Base-by-base conservation (phyloP, 2,888 invertebrate species). In the Hyles lineata region DNA sequence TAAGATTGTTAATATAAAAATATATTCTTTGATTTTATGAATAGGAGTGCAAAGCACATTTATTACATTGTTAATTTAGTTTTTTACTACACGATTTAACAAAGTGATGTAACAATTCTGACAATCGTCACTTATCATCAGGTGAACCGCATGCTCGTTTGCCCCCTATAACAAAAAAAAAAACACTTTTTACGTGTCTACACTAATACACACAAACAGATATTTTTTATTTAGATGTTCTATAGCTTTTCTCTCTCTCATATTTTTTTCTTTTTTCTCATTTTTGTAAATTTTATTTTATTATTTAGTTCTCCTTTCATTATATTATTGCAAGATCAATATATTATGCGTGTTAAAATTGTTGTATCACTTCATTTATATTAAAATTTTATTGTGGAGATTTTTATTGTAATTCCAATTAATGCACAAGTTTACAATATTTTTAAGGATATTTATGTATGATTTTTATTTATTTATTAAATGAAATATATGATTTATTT, bases 1-100 rank as follows among this genome's bases (percentile, higher is more conserved):
- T 8, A 8, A 35, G 5, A 35, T 8, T 35, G 29, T 5, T 5
- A 29, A 29, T 29, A 29, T 29, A n/a, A n/a, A n/a, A 8, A 52
- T 52, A n/a, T 55, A 19, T n/a, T 55, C 8, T 7, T 19, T 55
- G n/a, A 6, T 55, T n/a, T n/a, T n/a, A 15, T n/a, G 6, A 55
- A 55, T 55, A 52, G 19, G 55, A 19, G 55, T 55, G 55, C 55
- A 55, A n/a, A 55, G 55, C 55, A 55, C 55, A n/a, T 55, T 55
- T 55, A 55, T n/a, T 55, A 55, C 17, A n/a, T 55, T 55, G 5
- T 55, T 43, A 11, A 35, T 1, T 43, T 3, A 43, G 11, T 43
- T 43, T 2, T 43, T 43, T 43, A 15, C 3, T 11, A 3, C 43
- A 55, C n/a, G 6, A n/a, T 55, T n/a, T n/a, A 55, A 55, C n/a